Conservation (phyloP, 2,888 invertebrate species). For the Trachelus tabidus region DNA sequence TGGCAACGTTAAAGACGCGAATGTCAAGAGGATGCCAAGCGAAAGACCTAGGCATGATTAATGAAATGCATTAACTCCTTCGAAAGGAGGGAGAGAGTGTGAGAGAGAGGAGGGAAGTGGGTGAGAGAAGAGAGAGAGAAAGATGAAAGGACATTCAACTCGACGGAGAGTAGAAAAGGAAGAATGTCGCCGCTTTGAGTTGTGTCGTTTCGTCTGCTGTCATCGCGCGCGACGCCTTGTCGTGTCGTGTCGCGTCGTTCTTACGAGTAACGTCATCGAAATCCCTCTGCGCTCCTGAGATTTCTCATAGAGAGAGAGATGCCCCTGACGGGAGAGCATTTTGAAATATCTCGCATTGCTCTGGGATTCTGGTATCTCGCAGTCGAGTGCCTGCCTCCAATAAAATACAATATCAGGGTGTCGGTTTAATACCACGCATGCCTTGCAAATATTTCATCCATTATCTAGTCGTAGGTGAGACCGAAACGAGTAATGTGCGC, state of each 20-base stretch:
- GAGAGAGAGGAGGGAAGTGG: not conserved
- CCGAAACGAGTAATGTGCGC: not conserved
- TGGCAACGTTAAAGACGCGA: not conserved
- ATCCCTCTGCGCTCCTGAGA: no score
- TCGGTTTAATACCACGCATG: slow-evolving; percentile 45
- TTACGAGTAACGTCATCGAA: no score
- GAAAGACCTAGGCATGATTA: slow-evolving; percentile 47
- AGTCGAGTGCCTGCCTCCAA: slow-evolving; percentile 12
- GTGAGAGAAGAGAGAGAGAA: not conserved
- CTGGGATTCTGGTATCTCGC: no score
- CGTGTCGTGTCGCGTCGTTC: no score
- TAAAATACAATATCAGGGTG: slow-evolving; percentile 41
- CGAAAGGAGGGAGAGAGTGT: slow-evolving; percentile 3
- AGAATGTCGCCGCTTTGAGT: no score
- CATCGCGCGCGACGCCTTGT: no score
- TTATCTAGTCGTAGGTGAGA: slow-evolving; percentile 27
- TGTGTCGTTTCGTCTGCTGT: no score
- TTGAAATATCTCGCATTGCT: no score
- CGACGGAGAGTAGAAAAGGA: no score
- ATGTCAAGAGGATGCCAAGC: slow-evolving; percentile 14
- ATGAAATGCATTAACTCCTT: slow-evolving; percentile 55
- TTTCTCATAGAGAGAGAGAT: no score
- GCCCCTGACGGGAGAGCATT: no score
- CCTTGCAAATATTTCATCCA: slow-evolving; percentile 46
- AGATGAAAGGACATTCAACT: no score